A percentile compares a stretch with the other conserved stretches of the same genome.
These are phyloP conservation scores for Drosophila merina DNA, from an alignment of 2,888 invertebrate genomes.

Conservation along the genomic window DNA sequence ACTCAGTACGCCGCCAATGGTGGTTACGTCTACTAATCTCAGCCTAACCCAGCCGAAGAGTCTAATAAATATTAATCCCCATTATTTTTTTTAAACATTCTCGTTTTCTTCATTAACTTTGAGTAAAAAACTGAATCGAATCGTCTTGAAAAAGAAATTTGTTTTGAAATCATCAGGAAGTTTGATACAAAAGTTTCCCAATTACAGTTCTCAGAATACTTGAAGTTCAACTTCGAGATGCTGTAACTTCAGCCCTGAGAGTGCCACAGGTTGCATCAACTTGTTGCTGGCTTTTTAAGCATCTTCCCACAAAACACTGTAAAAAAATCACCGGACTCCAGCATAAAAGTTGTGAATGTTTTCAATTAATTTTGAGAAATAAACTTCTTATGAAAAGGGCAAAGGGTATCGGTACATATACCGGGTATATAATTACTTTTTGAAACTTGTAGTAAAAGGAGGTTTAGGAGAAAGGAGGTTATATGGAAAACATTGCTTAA, in stretches of 20 bases:
- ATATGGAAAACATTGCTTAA: too few relatives aligned
- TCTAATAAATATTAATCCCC: constrained; percentile 19
- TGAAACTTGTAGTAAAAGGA: too few relatives aligned
- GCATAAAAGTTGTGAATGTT: too few relatives aligned
- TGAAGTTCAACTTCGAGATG: background rate
- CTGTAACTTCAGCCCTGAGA: background rate
- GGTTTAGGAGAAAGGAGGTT: too few relatives aligned
- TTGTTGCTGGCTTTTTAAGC: constrained; percentile 5
- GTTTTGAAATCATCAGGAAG: background rate
- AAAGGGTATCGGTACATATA: too few relatives aligned
- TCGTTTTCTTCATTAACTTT: background rate
- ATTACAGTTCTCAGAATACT: constrained; percentile 27
- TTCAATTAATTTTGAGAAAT: too few relatives aligned
- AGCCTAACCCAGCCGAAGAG: constrained; percentile 1
- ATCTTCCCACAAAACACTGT: background rate
- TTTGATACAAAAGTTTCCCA: constrained; percentile 11
- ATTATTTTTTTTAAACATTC: constrained; percentile 2
- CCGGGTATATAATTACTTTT: too few relatives aligned
- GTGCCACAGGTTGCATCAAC: constrained; percentile 2
- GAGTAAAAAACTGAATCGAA: background rate
- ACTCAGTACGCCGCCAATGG: constrained; percentile 82
- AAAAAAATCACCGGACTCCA: too few relatives aligned
- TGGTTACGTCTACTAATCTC: constrained; percentile 79
- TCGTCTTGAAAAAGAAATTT: background rate
- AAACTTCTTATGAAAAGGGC: too few relatives aligned